Evolutionary conservation across 2,888 invertebrate species (phyloP).

Genomic region (Diachrysia chrysitis): DNA sequence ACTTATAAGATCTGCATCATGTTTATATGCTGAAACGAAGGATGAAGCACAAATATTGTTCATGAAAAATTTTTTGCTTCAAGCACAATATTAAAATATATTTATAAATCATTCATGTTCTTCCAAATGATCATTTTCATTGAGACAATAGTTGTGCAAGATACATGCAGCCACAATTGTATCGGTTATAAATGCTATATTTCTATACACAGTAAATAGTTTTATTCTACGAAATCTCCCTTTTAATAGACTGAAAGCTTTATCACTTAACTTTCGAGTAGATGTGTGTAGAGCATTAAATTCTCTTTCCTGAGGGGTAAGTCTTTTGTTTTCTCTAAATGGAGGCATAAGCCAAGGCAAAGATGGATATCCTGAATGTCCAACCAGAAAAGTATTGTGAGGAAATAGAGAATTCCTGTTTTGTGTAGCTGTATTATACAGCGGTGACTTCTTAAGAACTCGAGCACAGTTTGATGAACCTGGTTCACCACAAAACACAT

Average conservation of each 20-base stretch:
- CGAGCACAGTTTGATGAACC: conserved; percentile 74
- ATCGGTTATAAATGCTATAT: conserved; percentile 76
- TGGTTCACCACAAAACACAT: conserved; percentile 79
- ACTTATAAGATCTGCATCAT: not conserved
- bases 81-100: not conserved
- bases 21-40: not conserved
- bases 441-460: conserved; percentile 74
- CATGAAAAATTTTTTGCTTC: not conserved
- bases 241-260: conserved; percentile 72
- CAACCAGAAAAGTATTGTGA: conserved; percentile 73
- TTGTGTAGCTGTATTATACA: conserved; percentile 71
- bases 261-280: conserved; percentile 74
- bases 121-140: conserved; percentile 73
- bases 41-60: not conserved
- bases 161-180: conserved; percentile 78
- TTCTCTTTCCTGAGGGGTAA: conserved; percentile 73
- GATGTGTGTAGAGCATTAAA: conserved; percentile 73
- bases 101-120: conserved; percentile 52
- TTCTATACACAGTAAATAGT: conserved; percentile 75
- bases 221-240: conserved; percentile 74
- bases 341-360: conserved; percentile 77
- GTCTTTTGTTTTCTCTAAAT: conserved; percentile 74
- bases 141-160: conserved; percentile 76
- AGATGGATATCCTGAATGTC: conserved; percentile 76
- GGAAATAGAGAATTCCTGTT: conserved; percentile 72